phyloP scores from a whole-genome alignment of 1,140 invertebrate species.

The Diachasmimorpha longicaudata region DNA sequence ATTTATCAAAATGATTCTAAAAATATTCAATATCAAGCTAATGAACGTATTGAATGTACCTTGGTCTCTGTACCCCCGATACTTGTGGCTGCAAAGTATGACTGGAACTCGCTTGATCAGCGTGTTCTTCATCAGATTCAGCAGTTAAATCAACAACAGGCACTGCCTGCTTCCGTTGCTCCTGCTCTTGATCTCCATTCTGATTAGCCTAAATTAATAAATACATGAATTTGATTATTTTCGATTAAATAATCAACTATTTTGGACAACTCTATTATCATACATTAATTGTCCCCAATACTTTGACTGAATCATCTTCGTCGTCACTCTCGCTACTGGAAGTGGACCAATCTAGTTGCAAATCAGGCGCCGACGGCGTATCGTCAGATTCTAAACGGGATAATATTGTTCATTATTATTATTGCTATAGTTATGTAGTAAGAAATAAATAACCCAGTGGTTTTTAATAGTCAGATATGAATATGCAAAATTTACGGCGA shows the following conservation, averaged over 20 bases:
- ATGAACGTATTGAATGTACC: not conserved
- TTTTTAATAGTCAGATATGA: not conserved
- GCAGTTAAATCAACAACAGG: conserved; percentile 71
- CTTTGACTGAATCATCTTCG: conserved; percentile 68
- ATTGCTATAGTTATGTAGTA: no score
- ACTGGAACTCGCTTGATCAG: conserved; percentile 27
- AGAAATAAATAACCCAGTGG: no score
- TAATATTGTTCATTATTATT: not conserved
- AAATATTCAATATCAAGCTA: not conserved
- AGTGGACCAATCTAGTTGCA: conserved; percentile 77
- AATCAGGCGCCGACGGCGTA: conserved; percentile 74
- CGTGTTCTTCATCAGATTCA: conserved; percentile 69
- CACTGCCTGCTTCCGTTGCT: conserved; percentile 52
- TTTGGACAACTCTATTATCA: no score
- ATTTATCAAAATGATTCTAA: not conserved
- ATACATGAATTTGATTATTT: no score
- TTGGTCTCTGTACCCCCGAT: not conserved
- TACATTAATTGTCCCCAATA: conserved; percentile 53
- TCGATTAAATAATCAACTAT: no score
- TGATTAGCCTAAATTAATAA: no score
- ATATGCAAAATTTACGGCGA: not conserved
- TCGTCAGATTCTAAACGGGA: conserved; percentile 50
- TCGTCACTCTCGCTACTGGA: conserved; percentile 66
- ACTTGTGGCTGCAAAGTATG: not conserved
- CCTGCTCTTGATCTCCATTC: conserved; percentile 40